A percentile compares a stretch with the other conserved stretches of the same genome.
These are phyloP conservation scores for Nowickia ferox DNA, from an alignment of 2,888 invertebrate species.

Conservation along the genomic window DNA sequence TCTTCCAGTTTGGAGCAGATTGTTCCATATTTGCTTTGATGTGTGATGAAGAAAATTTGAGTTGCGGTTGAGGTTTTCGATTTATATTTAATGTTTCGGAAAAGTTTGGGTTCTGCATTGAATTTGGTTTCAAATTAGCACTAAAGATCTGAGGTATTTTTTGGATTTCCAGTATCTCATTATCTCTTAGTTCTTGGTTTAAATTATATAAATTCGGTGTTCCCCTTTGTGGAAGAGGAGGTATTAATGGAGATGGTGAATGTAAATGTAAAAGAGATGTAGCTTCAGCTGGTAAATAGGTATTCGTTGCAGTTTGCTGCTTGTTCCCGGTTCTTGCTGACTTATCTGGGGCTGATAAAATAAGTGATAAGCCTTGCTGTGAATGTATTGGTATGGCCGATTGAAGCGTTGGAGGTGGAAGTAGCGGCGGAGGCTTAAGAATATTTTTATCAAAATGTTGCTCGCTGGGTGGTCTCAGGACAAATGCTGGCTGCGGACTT, in stretches of 20 bases:
- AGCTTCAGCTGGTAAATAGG: not conserved
- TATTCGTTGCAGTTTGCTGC: not conserved
- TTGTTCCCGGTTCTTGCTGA: not conserved
- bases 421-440: conserved; percentile 73
- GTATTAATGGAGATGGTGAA: not conserved
- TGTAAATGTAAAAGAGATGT: not conserved
- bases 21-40: not conserved
- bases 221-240: not conserved
- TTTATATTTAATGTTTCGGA: not conserved
- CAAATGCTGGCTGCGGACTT: conserved; percentile 5
- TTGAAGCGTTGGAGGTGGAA: not conserved
- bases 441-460: conserved; percentile 68
- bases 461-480: conserved; percentile 30
- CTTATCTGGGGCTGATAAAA: conserved; percentile 23
- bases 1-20: not conserved
- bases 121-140: conserved; percentile 75
- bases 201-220: conserved; percentile 47
- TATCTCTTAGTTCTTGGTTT: conserved; percentile 74
- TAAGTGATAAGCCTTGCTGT: conserved; percentile 21
- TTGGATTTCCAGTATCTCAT: conserved; percentile 77
- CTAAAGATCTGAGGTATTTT: conserved; percentile 79
- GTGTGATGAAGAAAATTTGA: not conserved
- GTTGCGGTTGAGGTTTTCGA: not conserved
- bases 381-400: not conserved
- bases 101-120: not conserved